Evolutionary conservation across 2,888 invertebrate genomes (phyloP).

Genomic region (Xanthia togata): DNA sequence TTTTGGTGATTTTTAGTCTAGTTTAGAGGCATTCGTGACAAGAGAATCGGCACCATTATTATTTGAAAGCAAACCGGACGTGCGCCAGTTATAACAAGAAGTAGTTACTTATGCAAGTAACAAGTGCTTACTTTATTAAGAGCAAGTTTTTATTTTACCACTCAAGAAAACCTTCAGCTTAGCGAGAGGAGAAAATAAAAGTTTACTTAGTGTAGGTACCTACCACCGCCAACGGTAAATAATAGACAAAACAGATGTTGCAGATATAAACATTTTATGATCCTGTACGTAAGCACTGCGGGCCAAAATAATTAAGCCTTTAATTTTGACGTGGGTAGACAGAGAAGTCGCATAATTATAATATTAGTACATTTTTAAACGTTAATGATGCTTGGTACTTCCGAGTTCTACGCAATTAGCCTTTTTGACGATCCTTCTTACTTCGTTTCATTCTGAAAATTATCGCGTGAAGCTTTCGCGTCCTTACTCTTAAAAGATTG

Average conservation of each 20-base stretch:
- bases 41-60: too few relatives aligned
- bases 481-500: neutral
- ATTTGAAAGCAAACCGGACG: slow-evolving; percentile 28
- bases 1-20: too few relatives aligned
- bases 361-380: neutral
- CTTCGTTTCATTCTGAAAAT: neutral
- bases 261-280: slow-evolving; percentile 48
- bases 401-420: neutral
- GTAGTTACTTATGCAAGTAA: slow-evolving; percentile 29
- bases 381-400: neutral
- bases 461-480: neutral
- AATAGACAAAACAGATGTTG: slow-evolving; percentile 51
- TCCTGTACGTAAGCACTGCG: slow-evolving; percentile 11
- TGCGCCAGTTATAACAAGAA: slow-evolving; percentile 30
- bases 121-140: slow-evolving; percentile 52
- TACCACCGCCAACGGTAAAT: slow-evolving; percentile 22
- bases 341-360: slow-evolving; percentile 16
- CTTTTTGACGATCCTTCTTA: neutral
- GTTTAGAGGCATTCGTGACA: too few relatives aligned
- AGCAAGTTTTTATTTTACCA: slow-evolving; percentile 52
- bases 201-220: neutral
- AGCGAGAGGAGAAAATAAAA: slow-evolving; percentile 37
- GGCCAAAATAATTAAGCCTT: slow-evolving; percentile 29
- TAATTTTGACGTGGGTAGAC: slow-evolving; percentile 17
- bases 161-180: slow-evolving; percentile 39